A percentile compares a stretch with the other conserved stretches of the same genome.
phyloP scores from a whole-genome alignment of 2,888 invertebrate genomes.

The Penaeus monodon region DNA sequence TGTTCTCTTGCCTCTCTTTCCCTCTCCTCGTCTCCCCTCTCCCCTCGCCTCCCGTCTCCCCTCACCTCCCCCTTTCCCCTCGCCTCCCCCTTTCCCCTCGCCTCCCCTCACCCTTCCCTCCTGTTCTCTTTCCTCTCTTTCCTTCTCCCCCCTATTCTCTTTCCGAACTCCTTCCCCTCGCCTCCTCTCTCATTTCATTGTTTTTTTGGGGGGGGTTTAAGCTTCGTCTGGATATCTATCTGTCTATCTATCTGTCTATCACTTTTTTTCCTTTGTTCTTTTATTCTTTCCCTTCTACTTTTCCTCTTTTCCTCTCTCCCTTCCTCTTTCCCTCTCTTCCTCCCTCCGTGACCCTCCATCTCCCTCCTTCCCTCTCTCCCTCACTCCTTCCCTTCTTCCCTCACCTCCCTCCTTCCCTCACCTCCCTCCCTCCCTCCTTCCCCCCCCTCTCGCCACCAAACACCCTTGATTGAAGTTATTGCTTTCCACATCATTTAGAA shows the following conservation, averaged over 20 bases:
- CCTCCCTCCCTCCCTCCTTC: background rate
- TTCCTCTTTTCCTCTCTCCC: background rate
- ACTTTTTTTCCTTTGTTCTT: too few relatives aligned
- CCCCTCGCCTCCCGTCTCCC: background rate
- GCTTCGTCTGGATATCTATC: too few relatives aligned
- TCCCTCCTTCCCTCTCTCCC: background rate
- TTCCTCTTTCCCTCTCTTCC: background rate
- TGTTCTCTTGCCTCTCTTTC: background rate
- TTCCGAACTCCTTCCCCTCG: slow-evolving; percentile 24
- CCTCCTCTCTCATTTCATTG: slow-evolving; percentile 16
- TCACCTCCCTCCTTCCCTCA: background rate
- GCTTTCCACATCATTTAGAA: slow-evolving; percentile 44
- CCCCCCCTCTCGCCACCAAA: background rate
- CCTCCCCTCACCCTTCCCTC: background rate
- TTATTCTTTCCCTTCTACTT: background rate
- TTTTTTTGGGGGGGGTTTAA: background rate
- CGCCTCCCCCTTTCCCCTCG: background rate
- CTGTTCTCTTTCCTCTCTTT: background rate
- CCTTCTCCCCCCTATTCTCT: background rate
- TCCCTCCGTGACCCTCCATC: background rate
- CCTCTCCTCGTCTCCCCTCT: background rate
- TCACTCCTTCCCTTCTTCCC: background rate
- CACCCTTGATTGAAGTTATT: slow-evolving; percentile 46
- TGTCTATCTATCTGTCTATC: too few relatives aligned
- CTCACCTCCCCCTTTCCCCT: fast-evolving